Evolutionary conservation across 1,140 invertebrate species (phyloP).

Genomic region (Aporrectodea caliginosa): DNA sequence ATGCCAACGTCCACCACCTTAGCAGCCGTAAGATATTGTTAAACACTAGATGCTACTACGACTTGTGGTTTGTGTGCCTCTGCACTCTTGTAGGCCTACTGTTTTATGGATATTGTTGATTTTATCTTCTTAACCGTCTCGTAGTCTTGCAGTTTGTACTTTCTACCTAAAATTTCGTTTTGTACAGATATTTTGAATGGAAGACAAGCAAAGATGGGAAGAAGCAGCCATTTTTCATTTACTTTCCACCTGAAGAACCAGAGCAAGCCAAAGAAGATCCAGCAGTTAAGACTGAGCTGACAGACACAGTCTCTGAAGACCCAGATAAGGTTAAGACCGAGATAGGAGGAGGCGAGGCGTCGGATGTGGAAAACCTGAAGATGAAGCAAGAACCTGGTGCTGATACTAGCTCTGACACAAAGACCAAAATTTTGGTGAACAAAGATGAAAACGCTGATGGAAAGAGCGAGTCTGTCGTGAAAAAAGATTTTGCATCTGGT

Average conservation of each 20-base stretch:
- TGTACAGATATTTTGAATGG: slow-evolving; percentile 74
- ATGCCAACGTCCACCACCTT: too few species aligned
- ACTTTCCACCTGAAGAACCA: slow-evolving; percentile 59
- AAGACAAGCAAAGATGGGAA: slow-evolving; percentile 60
- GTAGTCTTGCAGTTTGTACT: too few species aligned
- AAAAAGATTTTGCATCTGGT: not conserved
- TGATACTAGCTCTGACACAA: not conserved
- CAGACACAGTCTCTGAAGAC: not conserved
- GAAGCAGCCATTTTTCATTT: slow-evolving; percentile 77
- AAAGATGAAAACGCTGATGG: slow-evolving; percentile 9
- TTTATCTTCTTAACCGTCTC: too few species aligned
- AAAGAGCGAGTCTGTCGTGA: not conserved
- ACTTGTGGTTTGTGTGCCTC: too few species aligned
- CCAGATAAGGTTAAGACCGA: too few species aligned
- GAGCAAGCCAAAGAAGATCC: not conserved
- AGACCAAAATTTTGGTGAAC: slow-evolving; percentile 4
- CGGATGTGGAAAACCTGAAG: slow-evolving; percentile 58
- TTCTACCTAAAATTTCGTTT: too few species aligned
- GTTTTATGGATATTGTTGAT: too few species aligned
- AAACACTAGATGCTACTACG: too few species aligned
- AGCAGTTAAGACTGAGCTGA: not conserved
- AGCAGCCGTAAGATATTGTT: too few species aligned
- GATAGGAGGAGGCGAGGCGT: slow-evolving; percentile 61
- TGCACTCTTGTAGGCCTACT: too few species aligned
- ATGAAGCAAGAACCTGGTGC: slow-evolving; percentile 32